Evolutionary conservation across 30 jellyfish, hydroid and myxozoan genomes (phyloP).

Genomic region (Hydractinia echinata): DNA sequence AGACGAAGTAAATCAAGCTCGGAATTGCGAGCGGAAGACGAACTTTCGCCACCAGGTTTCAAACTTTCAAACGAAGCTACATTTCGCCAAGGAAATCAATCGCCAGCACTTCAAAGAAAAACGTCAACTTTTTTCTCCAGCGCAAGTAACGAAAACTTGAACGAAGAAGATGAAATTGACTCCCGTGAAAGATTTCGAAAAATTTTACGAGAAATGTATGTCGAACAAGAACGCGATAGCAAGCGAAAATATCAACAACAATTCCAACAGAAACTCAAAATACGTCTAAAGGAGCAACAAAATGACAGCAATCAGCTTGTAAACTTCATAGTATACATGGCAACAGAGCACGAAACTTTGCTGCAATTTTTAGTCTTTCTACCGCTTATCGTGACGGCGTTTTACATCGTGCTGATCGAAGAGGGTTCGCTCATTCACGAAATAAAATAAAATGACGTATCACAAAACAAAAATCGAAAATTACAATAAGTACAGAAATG

Average conservation of each 20-base stretch:
- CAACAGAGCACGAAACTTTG: constrained; percentile 27
- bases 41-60: not conserved
- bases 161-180: constrained; percentile 11
- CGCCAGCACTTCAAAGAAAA: constrained; percentile 6
- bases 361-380: constrained; percentile 10
- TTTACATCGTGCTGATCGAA: constrained; percentile 21
- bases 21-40: not conserved
- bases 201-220: constrained; percentile 28
- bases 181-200: constrained; percentile 31
- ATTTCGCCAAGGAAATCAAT: not conserved
- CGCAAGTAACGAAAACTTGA: constrained; percentile 7
- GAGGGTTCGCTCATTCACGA: not conserved
- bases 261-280: constrained; percentile 2
- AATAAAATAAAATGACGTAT: no score
- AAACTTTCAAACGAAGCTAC: no score
- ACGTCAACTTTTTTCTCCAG: not conserved
- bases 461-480: no score
- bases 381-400: constrained; percentile 28
- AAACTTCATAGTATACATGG: constrained; percentile 14
- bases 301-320: constrained; percentile 2
- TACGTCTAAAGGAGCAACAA: constrained; percentile 1
- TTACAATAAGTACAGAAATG: no score
- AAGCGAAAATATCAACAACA: not conserved
- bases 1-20: not conserved
- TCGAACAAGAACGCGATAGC: constrained; percentile 32